Conservation (phyloP, 2,113 vertebrate genomes). For the Shinisaurus crocodilurus region DNA sequence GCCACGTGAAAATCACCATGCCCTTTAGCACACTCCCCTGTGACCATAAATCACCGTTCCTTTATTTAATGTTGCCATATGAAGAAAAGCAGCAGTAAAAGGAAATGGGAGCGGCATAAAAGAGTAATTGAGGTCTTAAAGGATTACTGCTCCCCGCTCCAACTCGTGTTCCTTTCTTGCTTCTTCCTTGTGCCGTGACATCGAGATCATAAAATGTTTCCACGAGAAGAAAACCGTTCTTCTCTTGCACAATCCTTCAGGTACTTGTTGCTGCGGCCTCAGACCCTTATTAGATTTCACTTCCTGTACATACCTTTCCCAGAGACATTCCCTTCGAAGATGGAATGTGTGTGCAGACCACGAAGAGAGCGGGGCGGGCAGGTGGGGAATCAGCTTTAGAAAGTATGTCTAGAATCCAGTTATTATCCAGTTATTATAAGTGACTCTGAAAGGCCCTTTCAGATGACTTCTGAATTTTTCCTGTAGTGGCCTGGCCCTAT, state of each 20-base stretch:
- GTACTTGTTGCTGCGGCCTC: not conserved
- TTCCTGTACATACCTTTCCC: no score
- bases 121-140: conserved; percentile 19
- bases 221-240: not conserved
- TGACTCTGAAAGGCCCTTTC: not conserved
- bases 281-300: not conserved
- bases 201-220: not conserved
- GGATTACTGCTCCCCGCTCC: conserved; percentile 8
- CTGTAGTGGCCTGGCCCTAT: not conserved
- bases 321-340: not conserved
- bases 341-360: not conserved
- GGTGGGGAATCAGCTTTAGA: not conserved
- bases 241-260: not conserved
- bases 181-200: not conserved
- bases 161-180: not conserved
- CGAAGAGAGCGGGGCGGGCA: not conserved
- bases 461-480: no score
- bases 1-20: not conserved
- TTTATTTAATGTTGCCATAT: not conserved
- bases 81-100: conserved; percentile 16
- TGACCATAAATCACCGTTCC: conserved; percentile 14
- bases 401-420: not conserved
- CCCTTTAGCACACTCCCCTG: not conserved
- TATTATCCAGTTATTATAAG: not conserved
- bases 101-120: not conserved